phyloP scores from a whole-genome alignment of 2,888 invertebrate species.

The Sminthurinus aureus region DNA sequence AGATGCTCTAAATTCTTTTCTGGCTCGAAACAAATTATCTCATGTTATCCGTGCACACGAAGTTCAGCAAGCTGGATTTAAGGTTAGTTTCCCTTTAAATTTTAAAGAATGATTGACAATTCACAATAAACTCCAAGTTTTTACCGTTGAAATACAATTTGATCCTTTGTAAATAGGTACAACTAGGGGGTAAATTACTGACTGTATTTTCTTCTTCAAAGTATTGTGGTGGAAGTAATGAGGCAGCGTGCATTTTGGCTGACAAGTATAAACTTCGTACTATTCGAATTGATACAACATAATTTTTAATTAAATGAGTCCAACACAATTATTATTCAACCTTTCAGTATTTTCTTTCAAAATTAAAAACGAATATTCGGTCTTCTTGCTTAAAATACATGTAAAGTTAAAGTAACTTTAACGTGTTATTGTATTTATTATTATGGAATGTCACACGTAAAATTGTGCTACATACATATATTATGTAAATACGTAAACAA shows the following conservation, averaged over 20 bases:
- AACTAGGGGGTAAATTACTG: conserved; percentile 73
- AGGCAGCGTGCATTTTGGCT: conserved; percentile 75
- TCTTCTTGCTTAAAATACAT: no score
- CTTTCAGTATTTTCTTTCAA: no score
- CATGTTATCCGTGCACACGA: conserved; percentile 80
- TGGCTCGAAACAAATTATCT: conserved; percentile 72
- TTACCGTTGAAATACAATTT: conserved; percentile 17
- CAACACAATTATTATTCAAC: no score
- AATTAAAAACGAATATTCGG: no score
- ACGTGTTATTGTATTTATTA: no score
- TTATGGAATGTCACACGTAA: no score
- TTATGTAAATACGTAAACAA: no score
- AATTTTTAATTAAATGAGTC: not conserved
- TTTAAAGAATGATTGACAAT: not conserved
- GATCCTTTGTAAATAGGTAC: conserved; percentile 65
- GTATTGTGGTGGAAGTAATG: conserved; percentile 77
- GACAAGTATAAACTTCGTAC: conserved; percentile 73
- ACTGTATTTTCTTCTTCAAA: conserved; percentile 79
- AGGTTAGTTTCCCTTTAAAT: conserved; percentile 64
- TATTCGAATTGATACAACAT: conserved; percentile 69
- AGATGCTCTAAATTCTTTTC: conserved; percentile 73
- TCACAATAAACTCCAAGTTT: not conserved
- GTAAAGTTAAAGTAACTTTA: no score
- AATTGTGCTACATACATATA: no score
- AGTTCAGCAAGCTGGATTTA: conserved; percentile 75